Conservation (phyloP, 1,140 invertebrate genomes). For the Varroa destructor region DNA sequence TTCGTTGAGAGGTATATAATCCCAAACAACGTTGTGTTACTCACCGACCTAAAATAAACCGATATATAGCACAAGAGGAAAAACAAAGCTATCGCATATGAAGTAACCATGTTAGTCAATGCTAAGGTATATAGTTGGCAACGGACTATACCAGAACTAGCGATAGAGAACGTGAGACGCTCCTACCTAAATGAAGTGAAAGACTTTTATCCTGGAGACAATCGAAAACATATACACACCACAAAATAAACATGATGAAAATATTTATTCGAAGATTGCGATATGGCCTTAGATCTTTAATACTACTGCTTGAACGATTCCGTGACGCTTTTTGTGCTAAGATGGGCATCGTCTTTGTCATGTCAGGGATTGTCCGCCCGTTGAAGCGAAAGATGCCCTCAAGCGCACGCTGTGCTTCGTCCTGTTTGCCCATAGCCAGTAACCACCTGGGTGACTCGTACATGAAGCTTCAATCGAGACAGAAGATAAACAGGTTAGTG, state of each 20-base stretch:
- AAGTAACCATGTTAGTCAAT: too few species aligned
- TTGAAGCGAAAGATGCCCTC: conserved; percentile 4
- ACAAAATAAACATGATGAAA: conserved; percentile 11
- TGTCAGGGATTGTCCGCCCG: not conserved
- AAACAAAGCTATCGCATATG: too few species aligned
- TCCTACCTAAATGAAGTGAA: too few species aligned
- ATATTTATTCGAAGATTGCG: conserved; percentile 2
- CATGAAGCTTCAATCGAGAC: conserved; percentile 8
- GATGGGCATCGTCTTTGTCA: conserved; percentile 1
- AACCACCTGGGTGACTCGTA: conserved; percentile 17
- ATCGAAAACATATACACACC: not conserved
- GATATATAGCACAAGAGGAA: too few species aligned
- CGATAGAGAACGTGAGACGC: too few species aligned
- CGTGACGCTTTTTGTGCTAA: not conserved
- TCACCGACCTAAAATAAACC: not conserved
- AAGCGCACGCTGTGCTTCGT: not conserved
- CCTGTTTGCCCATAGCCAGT: conserved; percentile 2
- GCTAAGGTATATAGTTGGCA: too few species aligned
- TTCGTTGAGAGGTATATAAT: conserved; percentile 12
- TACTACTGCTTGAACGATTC: not conserved
- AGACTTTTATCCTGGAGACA: not conserved
- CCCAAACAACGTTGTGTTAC: conserved; percentile 4
- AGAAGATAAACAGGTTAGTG: not conserved
- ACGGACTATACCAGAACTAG: too few species aligned
- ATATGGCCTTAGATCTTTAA: conserved; percentile 8